phyloP scores from a whole-genome alignment of 1,140 invertebrate species.

The Rhyzopertha dominica region DNA sequence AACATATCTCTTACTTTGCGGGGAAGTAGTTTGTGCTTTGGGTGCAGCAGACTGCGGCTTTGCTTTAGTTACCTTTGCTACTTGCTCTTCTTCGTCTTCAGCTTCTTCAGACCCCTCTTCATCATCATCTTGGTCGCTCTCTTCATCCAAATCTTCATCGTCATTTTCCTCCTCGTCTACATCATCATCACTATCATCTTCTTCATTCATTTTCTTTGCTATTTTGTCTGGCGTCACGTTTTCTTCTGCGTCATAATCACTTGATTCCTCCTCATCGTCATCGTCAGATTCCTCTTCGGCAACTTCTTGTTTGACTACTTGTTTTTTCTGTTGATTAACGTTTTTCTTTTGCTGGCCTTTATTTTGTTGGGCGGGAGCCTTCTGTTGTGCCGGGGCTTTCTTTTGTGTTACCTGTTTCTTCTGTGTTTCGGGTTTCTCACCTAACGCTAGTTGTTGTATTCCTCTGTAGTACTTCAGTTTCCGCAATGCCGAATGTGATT shows the following conservation, averaged over 20 bases:
- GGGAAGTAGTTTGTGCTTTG: conserved; percentile 7
- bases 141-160: conserved; percentile 21
- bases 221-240: conserved; percentile 8
- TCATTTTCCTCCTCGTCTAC: conserved; percentile 22
- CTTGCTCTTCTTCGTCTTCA: conserved; percentile 18
- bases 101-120: conserved; percentile 23
- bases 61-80: conserved; percentile 18
- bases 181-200: conserved; percentile 20
- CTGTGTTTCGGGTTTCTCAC: not conserved
- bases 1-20: conserved; percentile 42
- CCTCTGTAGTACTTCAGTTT: too few species aligned
- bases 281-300: conserved; percentile 14
- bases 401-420: conserved; percentile 1
- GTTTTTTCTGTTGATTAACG: not conserved
- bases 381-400: not conserved
- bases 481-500: too few species aligned
- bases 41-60: not conserved
- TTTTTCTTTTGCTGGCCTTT: not conserved
- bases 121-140: conserved; percentile 27
- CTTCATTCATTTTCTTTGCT: conserved; percentile 22
- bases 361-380: not conserved
- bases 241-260: conserved; percentile 19
- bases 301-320: conserved; percentile 11
- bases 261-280: conserved; percentile 16
- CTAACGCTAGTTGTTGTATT: too few species aligned